Evolutionary conservation across 2,888 invertebrate species (phyloP).

Genomic region (Dorcus parallelipipedus): DNA sequence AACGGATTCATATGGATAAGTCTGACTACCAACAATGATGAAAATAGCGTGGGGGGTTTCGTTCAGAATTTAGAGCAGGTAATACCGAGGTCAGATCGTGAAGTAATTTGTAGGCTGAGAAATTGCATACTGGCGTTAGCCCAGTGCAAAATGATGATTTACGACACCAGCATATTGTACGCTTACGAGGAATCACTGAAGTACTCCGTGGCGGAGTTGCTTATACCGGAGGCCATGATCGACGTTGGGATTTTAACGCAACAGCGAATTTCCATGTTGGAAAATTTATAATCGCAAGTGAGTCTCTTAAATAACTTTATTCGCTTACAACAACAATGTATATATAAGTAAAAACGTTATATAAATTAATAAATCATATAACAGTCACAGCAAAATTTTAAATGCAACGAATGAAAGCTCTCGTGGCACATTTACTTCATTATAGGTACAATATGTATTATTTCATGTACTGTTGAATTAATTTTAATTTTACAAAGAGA

Average conservation of each 20-base stretch:
- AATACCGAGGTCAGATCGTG: conserved; percentile 69
- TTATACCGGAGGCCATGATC: conserved; percentile 80
- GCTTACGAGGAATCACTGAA: conserved; percentile 87
- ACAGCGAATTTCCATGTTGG: conserved; percentile 59
- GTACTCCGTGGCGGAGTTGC: conserved; percentile 72
- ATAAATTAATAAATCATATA: background rate
- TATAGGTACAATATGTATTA: background rate
- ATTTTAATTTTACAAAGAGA: background rate
- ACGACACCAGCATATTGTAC: conserved; percentile 86
- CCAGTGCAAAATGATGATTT: conserved; percentile 84
- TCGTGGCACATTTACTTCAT: background rate
- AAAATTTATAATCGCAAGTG: conserved; percentile 10
- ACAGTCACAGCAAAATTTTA: background rate
- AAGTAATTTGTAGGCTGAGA: conserved; percentile 82
- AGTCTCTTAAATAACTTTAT: background rate
- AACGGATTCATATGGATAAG: conserved; percentile 96
- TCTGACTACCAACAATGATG: conserved; percentile 62
- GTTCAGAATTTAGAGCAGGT: conserved; percentile 73
- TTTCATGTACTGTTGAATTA: too few species aligned
- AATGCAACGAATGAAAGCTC: background rate
- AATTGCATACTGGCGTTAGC: conserved; percentile 88
- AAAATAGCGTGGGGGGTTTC: conserved; percentile 70
- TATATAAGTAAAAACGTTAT: background rate
- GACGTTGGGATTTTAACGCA: conserved; percentile 80
- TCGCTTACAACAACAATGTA: background rate